Evolutionary conservation across 2,888 invertebrate species (phyloP), one percentile per base, ranked within the genome.

Genomic region (Stegana nigrithorax): DNA sequence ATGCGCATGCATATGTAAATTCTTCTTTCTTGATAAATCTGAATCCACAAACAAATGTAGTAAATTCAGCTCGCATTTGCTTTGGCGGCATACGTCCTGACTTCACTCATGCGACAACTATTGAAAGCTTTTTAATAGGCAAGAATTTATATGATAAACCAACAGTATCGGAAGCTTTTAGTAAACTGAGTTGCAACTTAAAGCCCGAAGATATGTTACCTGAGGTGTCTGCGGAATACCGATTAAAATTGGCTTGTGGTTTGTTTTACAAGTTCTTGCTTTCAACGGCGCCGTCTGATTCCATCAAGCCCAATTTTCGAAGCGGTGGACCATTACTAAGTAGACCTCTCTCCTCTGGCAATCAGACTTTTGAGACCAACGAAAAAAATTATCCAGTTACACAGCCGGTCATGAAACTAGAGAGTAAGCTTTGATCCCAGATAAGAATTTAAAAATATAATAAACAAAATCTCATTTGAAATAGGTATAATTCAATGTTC

Each of bases 201-300:
- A 75, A 86, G 0, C 91, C 93, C 0, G 89, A 90, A 55, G 86
- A 87, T 7, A 82, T 87, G n/a, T 87, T 89, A 0, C 91, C 91
- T 0, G 91, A 92, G 74, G 89, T 91, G 0, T 88, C 90, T 0
- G 89, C 91, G 0, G 86, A 87, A 50, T 93, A 91, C 76, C 88
- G 93, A 29, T 91, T 89, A 76, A 86, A 87, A 7, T 86, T 95
- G 2, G 92, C 94, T 0, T 86, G 91, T 62, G 88, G 91, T n/a
- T 84, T 95, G 17, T 90, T 95, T 78, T 95, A 94, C 81, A 94
- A 93, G 88, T 88, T 86, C 66, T 75, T 91, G 32, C 75, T 92
- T 23, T 87, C 86, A 55, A 81, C 90, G 14, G 87, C 89, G 32
- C 90, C 91, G 0, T 73, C 80, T 2, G 86, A 87, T 3, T 86